Evolutionary conservation across 2,113 vertebrate genomes (phyloP).

Genomic region (Eulacestoma nigropectus): DNA sequence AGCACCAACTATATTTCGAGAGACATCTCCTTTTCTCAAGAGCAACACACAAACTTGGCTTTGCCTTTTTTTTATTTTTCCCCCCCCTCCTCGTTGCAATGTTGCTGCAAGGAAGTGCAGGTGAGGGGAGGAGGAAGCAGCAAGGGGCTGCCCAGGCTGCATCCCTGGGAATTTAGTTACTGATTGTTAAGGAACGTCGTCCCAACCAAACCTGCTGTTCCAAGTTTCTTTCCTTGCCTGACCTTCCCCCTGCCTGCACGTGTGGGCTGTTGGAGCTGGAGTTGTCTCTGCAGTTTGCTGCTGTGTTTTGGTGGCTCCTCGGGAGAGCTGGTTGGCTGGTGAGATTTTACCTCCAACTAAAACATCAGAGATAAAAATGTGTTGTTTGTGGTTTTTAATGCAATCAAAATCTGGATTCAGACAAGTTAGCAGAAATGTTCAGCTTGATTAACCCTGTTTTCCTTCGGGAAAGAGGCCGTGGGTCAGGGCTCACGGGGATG

Average conservation of each 20-base stretch:
- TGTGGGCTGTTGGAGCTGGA: not conserved
- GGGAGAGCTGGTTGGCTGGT: fast-evolving
- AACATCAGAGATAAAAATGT: not conserved
- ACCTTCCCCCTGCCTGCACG: fast-evolving
- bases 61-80: not conserved
- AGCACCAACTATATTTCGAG: conserved; percentile 35
- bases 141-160: not conserved
- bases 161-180: not conserved
- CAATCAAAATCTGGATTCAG: not conserved
- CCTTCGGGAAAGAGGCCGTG: not conserved
- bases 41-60: conserved; percentile 2
- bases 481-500: fast-evolving
- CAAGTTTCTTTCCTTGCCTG: not conserved
- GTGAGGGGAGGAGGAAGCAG: not conserved
- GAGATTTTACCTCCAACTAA: not conserved
- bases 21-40: conserved; percentile 1
- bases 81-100: fast-evolving
- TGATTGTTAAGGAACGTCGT: fast-evolving
- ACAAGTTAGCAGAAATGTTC: fast-evolving
- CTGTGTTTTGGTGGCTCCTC: not conserved
- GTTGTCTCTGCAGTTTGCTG: not conserved
- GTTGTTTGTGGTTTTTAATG: fast-evolving
- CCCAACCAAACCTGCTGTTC: not conserved
- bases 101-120: not conserved
- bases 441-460: not conserved